A percentile compares a stretch with the other conserved stretches of the same genome.
These are phyloP conservation scores for Campylorhamphus procurvoides DNA, from an alignment of 2,113 vertebrate genomes.

Conservation along the genomic window DNA sequence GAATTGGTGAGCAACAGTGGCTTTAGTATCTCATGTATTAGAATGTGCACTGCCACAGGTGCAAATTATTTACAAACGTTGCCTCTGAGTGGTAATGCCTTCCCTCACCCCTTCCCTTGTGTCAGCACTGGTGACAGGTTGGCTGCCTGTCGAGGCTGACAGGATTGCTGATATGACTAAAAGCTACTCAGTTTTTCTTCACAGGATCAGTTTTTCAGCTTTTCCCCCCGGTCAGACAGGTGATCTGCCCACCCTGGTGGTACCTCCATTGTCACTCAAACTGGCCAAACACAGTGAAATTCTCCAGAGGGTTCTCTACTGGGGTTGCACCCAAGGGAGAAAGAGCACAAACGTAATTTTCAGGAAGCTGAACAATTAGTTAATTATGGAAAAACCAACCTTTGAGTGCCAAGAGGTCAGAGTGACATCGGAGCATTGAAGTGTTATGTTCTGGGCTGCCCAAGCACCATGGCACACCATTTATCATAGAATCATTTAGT, in stretches of 20 bases:
- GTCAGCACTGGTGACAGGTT: background rate
- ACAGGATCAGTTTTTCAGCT: background rate
- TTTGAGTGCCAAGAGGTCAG: background rate
- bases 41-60: background rate
- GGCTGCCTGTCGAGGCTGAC: rapidly evolving
- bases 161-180: background rate
- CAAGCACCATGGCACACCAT: background rate
- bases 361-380: conserved; percentile 47
- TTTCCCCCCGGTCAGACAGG: background rate
- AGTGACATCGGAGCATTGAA: background rate
- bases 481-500: background rate
- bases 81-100: background rate
- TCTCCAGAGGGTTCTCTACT: background rate
- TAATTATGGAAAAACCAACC: background rate
- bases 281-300: background rate
- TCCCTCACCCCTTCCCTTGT: background rate
- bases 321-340: background rate
- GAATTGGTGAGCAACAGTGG: background rate
- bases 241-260: background rate
- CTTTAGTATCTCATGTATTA: background rate
- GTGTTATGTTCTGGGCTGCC: background rate
- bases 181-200: background rate
- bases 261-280: background rate
- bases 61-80: background rate
- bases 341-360: background rate